Base-by-base conservation (phyloP, 2,797 vertebrate species). In the Petrocephalus sullivani region DNA sequence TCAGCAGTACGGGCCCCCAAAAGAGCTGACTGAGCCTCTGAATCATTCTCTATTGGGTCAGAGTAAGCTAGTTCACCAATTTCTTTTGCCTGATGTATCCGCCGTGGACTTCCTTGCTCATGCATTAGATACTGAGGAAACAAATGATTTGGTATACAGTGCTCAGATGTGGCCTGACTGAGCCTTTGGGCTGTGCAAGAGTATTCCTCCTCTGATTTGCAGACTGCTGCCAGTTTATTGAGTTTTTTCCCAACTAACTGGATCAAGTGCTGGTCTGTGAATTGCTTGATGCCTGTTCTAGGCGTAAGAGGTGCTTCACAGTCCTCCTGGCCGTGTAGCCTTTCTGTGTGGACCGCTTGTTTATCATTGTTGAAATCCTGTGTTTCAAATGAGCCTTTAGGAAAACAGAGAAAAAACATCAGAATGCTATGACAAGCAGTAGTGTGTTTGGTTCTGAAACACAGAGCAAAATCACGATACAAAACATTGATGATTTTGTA, bases 121-220 rank as follows among this genome's bases (percentile, higher is more conserved):
- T 28, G 51, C 28, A 58, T 41, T 57, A 54, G 7, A 41, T 57
- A 86, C 14, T 86, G 84, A 41, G 84, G 84, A 58, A n/a, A 67
- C 37, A 53, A n/a, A 8, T n/a, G 37, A 1, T 51, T 53, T 8
- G 23, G 86, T 49, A 60, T 49, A 12, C 46, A 53, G 41, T 87
- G 41, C 21, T 49, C 58, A 67, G 41, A 53, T 46, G 23, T 28
- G 37, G 9, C 9, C 10, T 67, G 58, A 53, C 54, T 51, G 33
- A 67, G 60, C 14, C 37, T 58, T 67, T 67, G 58, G 9, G n/a
- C 37, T 19, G 21, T 14, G n/a, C 58, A 64, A 19, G 53, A 16
- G 33, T 41, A 86, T 41, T 86, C 56, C 56, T 19, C 85, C 60
- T 87, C 86, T 53, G 60, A 87, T 60, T 87, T 87, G 86, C 21